Base-by-base conservation (phyloP, 2,888 invertebrate genomes). In the Dascillus cervinus region DNA sequence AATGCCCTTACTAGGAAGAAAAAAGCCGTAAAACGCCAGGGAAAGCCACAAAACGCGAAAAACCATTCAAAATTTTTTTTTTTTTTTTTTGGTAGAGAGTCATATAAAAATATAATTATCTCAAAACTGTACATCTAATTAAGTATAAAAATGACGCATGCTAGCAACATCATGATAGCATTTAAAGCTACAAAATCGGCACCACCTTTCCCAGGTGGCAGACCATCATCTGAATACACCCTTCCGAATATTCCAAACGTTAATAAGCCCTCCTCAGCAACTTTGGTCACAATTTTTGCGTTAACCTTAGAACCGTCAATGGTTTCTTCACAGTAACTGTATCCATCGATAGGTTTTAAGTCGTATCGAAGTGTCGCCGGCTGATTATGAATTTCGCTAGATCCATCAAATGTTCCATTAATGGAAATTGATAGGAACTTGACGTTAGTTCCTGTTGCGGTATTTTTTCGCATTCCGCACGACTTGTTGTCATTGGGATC, bases 161-260 rank as follows among this genome's bases (percentile, higher is more conserved):
- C n/a, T n/a, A n/a, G n/a, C n/a, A n/a, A n/a, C n/a, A n/a, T n/a
- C n/a, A n/a, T n/a, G n/a, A n/a, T n/a, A n/a, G n/a, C n/a, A n/a
- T n/a, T n/a, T n/a, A n/a, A n/a, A n/a, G n/a, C n/a, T n/a, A n/a
- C n/a, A n/a, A n/a, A n/a, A n/a, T n/a, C n/a, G n/a, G n/a, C n/a
- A n/a, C n/a, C n/a, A n/a, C n/a, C n/a, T n/a, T n/a, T n/a, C n/a
- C n/a, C n/a, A n/a, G n/a, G n/a, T n/a, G n/a, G n/a, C n/a, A n/a
- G n/a, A n/a, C n/a, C n/a, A n/a, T n/a, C n/a, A n/a, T n/a, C n/a
- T n/a, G n/a, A n/a, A 27, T 28, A 47, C 8, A 42, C 32, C n/a
- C 52, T 37, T 22, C 52, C 52, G 19, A 39, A 32, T 17, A 52
- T 48, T 6, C 50, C 52, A 34, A 49, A 52, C 1, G 39, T 37